A percentile compares a stretch with the other conserved stretches of the same genome.
phyloP scores from a whole-genome alignment of 2,113 vertebrate species.

The Eurystomus gularis region DNA sequence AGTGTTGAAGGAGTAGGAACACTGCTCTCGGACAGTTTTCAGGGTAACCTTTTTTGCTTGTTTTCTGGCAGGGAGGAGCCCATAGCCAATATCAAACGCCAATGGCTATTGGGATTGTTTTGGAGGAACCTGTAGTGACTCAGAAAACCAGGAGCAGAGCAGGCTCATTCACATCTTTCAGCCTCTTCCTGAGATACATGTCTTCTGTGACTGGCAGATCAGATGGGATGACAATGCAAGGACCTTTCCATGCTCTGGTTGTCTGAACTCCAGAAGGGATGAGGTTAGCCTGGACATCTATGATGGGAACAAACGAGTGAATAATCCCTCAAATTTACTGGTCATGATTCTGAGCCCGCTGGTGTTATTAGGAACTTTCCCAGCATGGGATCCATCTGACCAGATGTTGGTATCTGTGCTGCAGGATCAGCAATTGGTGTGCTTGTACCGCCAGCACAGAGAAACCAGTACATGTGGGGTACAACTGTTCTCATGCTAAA shows the following conservation, averaged over 20 bases:
- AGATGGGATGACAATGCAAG: not conserved
- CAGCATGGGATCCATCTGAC: fast-evolving
- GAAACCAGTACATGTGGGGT: not conserved
- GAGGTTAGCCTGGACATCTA: not conserved
- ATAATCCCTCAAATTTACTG: not conserved
- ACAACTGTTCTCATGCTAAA: not conserved
- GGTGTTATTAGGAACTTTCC: not conserved
- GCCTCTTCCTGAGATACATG: not conserved
- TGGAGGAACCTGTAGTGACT: not conserved
- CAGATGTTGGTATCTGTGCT: not conserved
- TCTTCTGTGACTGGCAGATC: not conserved
- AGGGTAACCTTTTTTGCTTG: not conserved
- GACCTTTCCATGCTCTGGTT: not conserved
- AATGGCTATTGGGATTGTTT: not conserved
- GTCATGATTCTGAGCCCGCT: fast-evolving
- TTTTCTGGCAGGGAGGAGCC: not conserved
- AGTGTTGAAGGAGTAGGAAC: not conserved
- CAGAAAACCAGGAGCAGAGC: not conserved
- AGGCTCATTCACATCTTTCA: not conserved
- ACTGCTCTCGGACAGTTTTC: fast-evolving
- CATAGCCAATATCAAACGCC: not conserved
- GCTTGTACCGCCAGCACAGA: not conserved
- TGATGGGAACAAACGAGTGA: not conserved
- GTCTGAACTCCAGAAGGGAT: not conserved
- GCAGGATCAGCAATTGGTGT: not conserved